Evolutionary conservation across 2,888 invertebrate genomes (phyloP), one percentile per base, ranked within the genome.

Genomic region (Heliconius erato): DNA sequence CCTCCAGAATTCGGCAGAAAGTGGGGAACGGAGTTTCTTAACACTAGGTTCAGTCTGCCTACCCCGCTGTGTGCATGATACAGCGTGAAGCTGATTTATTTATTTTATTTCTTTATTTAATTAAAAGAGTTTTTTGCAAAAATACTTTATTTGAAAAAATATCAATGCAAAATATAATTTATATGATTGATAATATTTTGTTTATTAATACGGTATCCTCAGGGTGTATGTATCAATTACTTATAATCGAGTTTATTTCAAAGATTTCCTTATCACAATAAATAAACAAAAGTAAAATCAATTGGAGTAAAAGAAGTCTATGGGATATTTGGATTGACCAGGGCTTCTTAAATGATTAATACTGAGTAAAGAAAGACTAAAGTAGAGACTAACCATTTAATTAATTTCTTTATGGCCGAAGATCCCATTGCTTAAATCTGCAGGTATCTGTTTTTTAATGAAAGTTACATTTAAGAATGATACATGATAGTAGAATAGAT

Each of bases 181-280:
- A 16, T 35, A 23, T 35, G 59, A 76, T 63, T 76, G 74, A 59
- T 76, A 59, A 19, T 72, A 49, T 19, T 72, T 63, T 76, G 9
- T 76, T 71, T 77, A 76, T 81, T 44, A 63, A 23, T 76, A 44
- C 69, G 7, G 59, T 84, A 67, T 79, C 84, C 81, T 79, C 76
- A 81, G 83, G 85, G 78, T 85, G 84, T 80, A 80, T 63, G 84
- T 84, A 87, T 87, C 89, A 86, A 88, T 87, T 86, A 84, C 85
- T 86, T 87, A 85, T 87, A 90, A 91, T 90, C 87, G 87, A 90
- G 88, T 91, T 89, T 83, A 85, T 82, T 40, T 87, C 84, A 89
- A 90, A 87, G 85, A 86, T 91, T 90, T 88, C 86, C 86, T 88
- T 88, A 87, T 88, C 88, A 87, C 87, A 85, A 89, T 89, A 90